Base-by-base conservation (phyloP, 2,797 vertebrate species). In the Acrossocheilus wenchowensis region DNA sequence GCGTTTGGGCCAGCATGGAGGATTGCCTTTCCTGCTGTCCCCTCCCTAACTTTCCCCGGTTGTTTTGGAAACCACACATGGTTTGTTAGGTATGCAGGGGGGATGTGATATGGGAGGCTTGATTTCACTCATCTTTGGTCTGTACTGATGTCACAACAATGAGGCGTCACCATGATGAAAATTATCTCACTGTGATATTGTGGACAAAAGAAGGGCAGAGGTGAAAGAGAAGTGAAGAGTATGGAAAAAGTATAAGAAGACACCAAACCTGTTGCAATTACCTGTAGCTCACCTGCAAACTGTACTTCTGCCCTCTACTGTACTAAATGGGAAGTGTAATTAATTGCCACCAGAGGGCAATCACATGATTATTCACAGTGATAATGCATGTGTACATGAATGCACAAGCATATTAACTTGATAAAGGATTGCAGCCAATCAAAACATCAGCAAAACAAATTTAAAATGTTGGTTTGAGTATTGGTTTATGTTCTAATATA, bases 61-160 rank as follows among this genome's bases (percentile, higher is more conserved):
- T 95, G 94, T 94, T 95, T 93, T 92, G 91, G 92, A 93, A 93
- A 93, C 86, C 83, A 84, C 90, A 66, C 84, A 87, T 87, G 89
- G 93, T 93, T 93, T 91, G 88, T 93, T 91, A 86, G 83, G 87
- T 88, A 84, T 87, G 82, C 66, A 11, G 30, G 69, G 77, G 64
- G 81, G 68, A 8, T 62, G 86, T 87, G 91, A 94, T 92, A 91
- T 91, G 83, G 52, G 73, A 45, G 81, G 69, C 19, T 41, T 39
- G 60, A 89, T 83, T 91, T 81, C 54, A 10, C 85, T 60, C n/a
- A 34, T 41, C 62, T 62, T 34, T 17, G 54, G 62, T 23, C 34
- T 15, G 45, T 23, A 21, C 36, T 30, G 57, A 57, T 71, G 77
- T 84, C 79, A 66, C 60, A 84, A 78, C 34, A 69, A 54, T 5